A percentile compares a stretch with the other conserved stretches of the same genome.
Conservation (phyloP, 2,113 vertebrate genomes). For the Pongo pygmaeus region DNA sequence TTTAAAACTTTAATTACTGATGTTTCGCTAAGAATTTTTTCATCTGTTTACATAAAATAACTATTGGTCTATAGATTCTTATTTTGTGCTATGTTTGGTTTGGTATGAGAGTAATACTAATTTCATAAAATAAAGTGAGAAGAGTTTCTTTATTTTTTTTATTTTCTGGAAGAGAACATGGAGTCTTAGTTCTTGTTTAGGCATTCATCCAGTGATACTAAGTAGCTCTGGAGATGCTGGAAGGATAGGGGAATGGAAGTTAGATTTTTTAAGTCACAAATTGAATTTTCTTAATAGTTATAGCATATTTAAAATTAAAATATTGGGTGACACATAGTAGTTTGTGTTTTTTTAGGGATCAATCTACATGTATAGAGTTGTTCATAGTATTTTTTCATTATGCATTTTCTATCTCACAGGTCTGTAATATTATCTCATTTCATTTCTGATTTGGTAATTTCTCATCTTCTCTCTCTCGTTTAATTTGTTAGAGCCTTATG, state of each 20-base stretch:
- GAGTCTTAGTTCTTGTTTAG: not conserved
- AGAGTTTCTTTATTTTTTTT: not conserved
- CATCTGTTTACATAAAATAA: not conserved
- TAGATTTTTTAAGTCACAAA: not conserved
- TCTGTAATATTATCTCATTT: not conserved
- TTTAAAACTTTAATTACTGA: not conserved
- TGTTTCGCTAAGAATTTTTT: not conserved
- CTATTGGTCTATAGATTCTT: not conserved
- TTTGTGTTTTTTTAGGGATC: not conserved
- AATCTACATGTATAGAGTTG: not conserved
- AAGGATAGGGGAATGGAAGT: too few species aligned
- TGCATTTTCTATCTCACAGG: not conserved
- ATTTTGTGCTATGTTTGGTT: not conserved
- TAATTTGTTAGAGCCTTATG: not conserved
- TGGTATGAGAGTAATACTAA: not conserved
- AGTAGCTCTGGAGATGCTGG: not conserved
- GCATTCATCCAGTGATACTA: not conserved
- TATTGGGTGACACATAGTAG: too few species aligned
- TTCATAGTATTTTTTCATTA: not conserved
- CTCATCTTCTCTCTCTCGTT: too few species aligned
- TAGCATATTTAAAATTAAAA: not conserved
- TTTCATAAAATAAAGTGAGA: not conserved
- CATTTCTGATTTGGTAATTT: not conserved
- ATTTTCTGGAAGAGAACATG: not conserved
- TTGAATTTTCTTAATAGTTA: not conserved